These are phyloP conservation scores for Parascotia fuliginaria DNA, from an alignment of 2,888 invertebrate genomes.

Conservation along the genomic window DNA sequence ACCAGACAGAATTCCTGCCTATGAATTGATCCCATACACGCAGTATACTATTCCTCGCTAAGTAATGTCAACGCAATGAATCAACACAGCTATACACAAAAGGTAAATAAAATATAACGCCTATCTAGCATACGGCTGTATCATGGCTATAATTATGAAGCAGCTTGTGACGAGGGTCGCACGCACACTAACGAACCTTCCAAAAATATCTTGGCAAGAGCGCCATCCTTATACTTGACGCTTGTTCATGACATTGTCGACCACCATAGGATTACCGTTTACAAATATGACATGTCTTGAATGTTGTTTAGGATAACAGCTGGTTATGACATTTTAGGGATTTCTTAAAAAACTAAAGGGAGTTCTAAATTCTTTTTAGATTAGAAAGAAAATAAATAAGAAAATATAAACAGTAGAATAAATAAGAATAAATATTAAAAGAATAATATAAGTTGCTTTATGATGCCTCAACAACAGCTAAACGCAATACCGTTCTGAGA, in stretches of 20 bases:
- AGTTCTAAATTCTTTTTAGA: too few species aligned
- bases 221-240: constrained; percentile 20
- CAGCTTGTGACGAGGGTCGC: constrained; percentile 70
- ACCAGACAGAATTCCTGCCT: too few species aligned
- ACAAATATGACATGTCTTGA: background rate
- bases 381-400: too few species aligned
- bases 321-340: background rate
- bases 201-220: constrained; percentile 46
- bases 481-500: too few species aligned
- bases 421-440: too few species aligned
- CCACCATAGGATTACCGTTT: constrained; percentile 1
- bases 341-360: too few species aligned
- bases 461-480: too few species aligned
- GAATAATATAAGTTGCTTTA: too few species aligned
- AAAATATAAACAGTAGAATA: too few species aligned
- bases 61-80: background rate
- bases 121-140: constrained; percentile 8
- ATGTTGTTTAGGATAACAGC: background rate
- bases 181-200: constrained; percentile 61
- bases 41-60: too few species aligned
- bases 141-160: constrained; percentile 58
- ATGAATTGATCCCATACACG: too few species aligned
- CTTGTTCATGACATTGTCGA: constrained; percentile 20
- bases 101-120: background rate
- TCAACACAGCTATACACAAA: background rate